Evolutionary conservation across 2,113 vertebrate genomes (phyloP), one percentile per base, ranked within the genome.

Genomic region (Dromiciops gliroides): DNA sequence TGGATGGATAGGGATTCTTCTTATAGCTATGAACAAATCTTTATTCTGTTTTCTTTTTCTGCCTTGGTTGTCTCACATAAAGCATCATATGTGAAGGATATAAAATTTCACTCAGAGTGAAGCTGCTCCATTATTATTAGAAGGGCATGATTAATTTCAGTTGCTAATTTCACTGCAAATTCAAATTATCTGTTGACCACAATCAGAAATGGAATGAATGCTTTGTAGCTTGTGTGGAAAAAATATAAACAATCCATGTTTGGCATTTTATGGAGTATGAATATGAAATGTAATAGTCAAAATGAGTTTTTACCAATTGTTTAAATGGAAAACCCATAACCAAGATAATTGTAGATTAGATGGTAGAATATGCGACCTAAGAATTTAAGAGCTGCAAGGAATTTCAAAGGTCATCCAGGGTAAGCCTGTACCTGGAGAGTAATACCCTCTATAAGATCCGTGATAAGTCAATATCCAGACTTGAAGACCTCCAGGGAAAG

Each of bases 151-250:
- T 19, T 48, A 94, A 94, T 93, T 96, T 93, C 51, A 91, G 11
- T 0, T 5, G 95, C 10, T 49, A 91, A 92, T 88, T 56, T 94
- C 48, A 37, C 25, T 97, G 90, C 0, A 96, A 95, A 56, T 92
- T 49, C 92, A 93, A 26, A 90, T 92, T 90, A 96, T 93, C 96
- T 48, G 49, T 11, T 67, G 0, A 96, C 11, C 12, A 26, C 83
- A 25, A 90, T 88, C 3, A 50, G 49, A 97, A 95, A 89, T 0
- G 96, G 53, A 89, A 96, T 51, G 97, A 96, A 96, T 44, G 83
- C 16, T 91, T 3, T 83, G 2, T 50, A 90, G 67, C 48, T 91
- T 1, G 0, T 51, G 94, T 50, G 14, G 28, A 95, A 53, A 75
- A 95, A 91, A 95, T 95, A 24, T 31, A 97, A 91, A 26, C 53